Conservation (phyloP, 2,888 invertebrate species). For the Hypselothyrea guttata region DNA sequence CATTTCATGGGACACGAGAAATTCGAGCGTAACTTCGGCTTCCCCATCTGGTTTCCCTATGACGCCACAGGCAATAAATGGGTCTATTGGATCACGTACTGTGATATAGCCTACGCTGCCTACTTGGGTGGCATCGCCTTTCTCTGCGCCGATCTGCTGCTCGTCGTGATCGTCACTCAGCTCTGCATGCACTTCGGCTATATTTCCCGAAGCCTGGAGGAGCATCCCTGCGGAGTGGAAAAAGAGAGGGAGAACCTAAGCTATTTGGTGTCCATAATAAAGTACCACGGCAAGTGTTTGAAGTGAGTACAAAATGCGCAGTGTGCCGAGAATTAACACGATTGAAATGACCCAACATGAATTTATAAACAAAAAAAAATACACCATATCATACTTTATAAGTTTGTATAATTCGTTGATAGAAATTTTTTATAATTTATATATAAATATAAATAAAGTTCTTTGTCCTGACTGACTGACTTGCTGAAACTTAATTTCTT, state of each 20-base stretch:
- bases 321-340: too few relatives aligned
- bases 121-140: constrained; percentile 71
- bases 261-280: constrained; percentile 55
- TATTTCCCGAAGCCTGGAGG: constrained; percentile 47
- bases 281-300: constrained; percentile 69
- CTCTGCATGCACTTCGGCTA: constrained; percentile 76
- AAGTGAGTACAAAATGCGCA: too few relatives aligned
- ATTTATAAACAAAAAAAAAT: too few relatives aligned
- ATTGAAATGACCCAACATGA: too few relatives aligned
- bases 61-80: constrained; percentile 50
- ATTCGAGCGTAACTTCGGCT: constrained; percentile 71
- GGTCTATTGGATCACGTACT: constrained; percentile 63
- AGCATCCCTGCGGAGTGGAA: constrained; percentile 39
- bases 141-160: constrained; percentile 70
- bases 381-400: too few relatives aligned
- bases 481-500: too few relatives aligned
- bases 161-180: constrained; percentile 72
- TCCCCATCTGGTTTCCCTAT: constrained; percentile 77
- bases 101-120: constrained; percentile 63
- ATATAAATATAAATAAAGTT: too few relatives aligned
- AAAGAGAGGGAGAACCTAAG: constrained; percentile 42
- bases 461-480: too few relatives aligned
- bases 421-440: too few relatives aligned
- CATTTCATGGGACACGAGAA: constrained; percentile 60
- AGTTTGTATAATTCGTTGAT: too few relatives aligned